A percentile compares a stretch with the other conserved stretches of the same genome.
Conservation (phyloP, 2,888 invertebrate species). For the Ennomos fuscantarius region DNA sequence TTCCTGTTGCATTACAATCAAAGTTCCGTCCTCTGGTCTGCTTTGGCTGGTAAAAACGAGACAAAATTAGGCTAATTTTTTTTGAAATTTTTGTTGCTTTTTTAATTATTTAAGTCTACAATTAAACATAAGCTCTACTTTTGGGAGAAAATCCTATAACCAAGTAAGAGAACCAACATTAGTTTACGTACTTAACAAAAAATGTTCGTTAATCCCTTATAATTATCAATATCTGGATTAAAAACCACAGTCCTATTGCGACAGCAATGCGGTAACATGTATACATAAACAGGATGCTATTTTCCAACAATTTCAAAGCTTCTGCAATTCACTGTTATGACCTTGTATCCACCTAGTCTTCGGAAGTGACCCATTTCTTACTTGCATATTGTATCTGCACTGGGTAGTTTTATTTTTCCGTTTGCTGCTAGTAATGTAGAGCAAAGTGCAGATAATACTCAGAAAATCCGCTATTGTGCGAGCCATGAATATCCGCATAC, state of each 20-base stretch:
- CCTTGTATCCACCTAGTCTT: constrained; percentile 30
- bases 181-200: no score
- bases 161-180: no score
- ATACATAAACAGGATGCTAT: constrained; percentile 20
- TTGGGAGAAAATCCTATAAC: no score
- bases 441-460: constrained; percentile 37
- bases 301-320: constrained; percentile 21
- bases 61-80: no score
- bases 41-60: no score
- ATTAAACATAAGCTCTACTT: no score
- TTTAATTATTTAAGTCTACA: no score
- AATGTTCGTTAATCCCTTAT: no score
- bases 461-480: constrained; percentile 35
- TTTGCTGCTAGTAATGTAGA: constrained; percentile 32
- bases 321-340: constrained; percentile 33
- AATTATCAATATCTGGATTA: neutral
- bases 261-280: constrained; percentile 24
- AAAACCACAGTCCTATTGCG: constrained; percentile 7
- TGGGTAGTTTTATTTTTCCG: constrained; percentile 34
- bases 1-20: no score
- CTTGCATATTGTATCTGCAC: constrained; percentile 35
- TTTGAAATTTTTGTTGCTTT: no score
- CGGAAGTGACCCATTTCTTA: constrained; percentile 41
- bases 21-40: no score
- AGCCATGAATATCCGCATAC: constrained; percentile 27